Base-by-base conservation (phyloP, 2,888 invertebrate species). In the Nemotelus pantherinus region DNA sequence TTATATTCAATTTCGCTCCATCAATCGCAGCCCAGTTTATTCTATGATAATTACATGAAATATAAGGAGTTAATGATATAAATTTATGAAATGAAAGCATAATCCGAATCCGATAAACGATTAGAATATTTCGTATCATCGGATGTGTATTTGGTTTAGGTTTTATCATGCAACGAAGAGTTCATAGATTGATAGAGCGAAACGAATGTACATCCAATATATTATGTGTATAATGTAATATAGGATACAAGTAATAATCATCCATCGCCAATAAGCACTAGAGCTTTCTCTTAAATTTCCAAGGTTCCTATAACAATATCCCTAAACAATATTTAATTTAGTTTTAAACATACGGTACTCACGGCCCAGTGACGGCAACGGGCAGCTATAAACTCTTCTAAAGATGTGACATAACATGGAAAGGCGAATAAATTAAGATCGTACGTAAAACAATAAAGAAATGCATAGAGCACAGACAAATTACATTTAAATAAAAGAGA, bases 111-210 rank as follows among this genome's bases (percentile, higher is more conserved):
- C 50, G 50, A 25, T 25, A 25, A 25, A 25, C 25, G 25, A 25
- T 25, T 25, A 25, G 50, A 50, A 50, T 7, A 50, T 50, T 50
- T 50, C 50, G 9, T 7, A 7, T 50, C 50, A 50, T 50, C 9
- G 50, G 50, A 39, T 6, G 3, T 43, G 43, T 39, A 43, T 65
- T 43, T 2, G 65, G 47, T 65, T 45, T 65, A 43, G 9, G 9
- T 9, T 50, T 5, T 9, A 50, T 50, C 9, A 9, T 1, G 25
- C 63, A 43, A n/a, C 5, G n/a, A n/a, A 65, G 47, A 44, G n/a
- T 65, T n/a, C 10, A 65, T 45, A 47, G 47, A 65, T 65, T 65
- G 65, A 65, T 65, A 65, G 65, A 65, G 47, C 7, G 47, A n/a
- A 65, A 9, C 45, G 44, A 65, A 65, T 25, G 25, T 25, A 25